A percentile compares a stretch with the other conserved stretches of the same genome.
Conservation (phyloP, 2,797 vertebrate genomes). For the Channa striata region DNA sequence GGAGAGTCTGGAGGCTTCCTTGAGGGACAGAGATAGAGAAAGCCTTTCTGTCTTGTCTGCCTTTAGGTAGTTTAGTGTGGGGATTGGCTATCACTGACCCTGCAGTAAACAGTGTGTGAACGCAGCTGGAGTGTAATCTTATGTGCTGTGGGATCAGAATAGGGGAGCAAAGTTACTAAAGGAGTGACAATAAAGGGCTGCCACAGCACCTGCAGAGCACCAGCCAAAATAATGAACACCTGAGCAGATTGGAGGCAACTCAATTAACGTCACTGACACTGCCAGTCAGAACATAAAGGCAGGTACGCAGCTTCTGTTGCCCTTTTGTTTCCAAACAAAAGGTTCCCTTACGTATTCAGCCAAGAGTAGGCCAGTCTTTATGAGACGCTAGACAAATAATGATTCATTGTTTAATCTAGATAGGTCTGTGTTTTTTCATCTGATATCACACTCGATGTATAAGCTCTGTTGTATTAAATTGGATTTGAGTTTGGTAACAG, state of each 20-base stretch:
- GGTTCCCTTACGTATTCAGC: slow-evolving; percentile 87
- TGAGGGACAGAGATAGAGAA: slow-evolving; percentile 60
- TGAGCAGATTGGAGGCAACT: slow-evolving; percentile 88
- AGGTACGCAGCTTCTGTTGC: slow-evolving; percentile 86
- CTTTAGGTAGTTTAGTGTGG: slow-evolving; percentile 60
- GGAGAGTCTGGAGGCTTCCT: slow-evolving; percentile 56
- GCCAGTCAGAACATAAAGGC: slow-evolving; percentile 84
- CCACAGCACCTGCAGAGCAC: slow-evolving; percentile 81
- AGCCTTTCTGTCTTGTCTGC: slow-evolving; percentile 61
- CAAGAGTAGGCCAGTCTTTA: slow-evolving; percentile 88
- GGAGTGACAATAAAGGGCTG: slow-evolving; percentile 71
- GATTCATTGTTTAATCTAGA: slow-evolving; percentile 95
- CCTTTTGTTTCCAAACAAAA: slow-evolving; percentile 91
- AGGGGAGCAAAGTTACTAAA: slow-evolving; percentile 80
- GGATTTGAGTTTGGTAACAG: slow-evolving; percentile 82
- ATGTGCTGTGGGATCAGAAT: slow-evolving; percentile 79
- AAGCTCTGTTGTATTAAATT: slow-evolving; percentile 77
- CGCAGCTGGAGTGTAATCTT: slow-evolving; percentile 83
- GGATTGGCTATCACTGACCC: slow-evolving; percentile 75
- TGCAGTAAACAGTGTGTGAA: slow-evolving; percentile 79
- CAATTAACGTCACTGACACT: slow-evolving; percentile 88
- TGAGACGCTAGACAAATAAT: slow-evolving; percentile 90
- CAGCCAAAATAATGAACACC: slow-evolving; percentile 84
- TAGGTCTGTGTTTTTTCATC: slow-evolving; percentile 87
- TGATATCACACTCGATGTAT: slow-evolving; percentile 84